Evolutionary conservation across 2,888 invertebrate species (phyloP).

Genomic region (Scaptomyza cyrtandrae): DNA sequence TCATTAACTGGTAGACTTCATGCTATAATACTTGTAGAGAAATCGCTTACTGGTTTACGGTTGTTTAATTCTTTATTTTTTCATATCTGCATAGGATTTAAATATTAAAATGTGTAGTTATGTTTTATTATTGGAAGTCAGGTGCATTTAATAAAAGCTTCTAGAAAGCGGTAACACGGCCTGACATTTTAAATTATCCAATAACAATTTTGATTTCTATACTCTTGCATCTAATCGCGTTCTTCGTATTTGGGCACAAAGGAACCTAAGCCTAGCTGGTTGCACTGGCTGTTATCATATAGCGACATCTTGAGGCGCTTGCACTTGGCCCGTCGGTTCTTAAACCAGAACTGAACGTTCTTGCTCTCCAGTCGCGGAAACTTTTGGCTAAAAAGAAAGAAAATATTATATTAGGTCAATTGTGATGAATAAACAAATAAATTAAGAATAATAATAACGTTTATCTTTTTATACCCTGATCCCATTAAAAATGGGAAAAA

Average conservation of each 20-base stretch:
- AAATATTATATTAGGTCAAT: slow-evolving; percentile 3
- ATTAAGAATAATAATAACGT: too few species aligned
- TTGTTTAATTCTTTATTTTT: slow-evolving; percentile 17
- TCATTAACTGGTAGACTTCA: slow-evolving; percentile 42
- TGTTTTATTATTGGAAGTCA: background rate
- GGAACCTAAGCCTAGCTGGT: slow-evolving; percentile 81
- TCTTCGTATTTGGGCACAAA: slow-evolving; percentile 84
- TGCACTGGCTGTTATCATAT: slow-evolving; percentile 87
- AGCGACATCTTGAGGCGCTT: slow-evolving; percentile 97
- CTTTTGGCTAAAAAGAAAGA: slow-evolving; percentile 90
- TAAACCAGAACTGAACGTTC: slow-evolving; percentile 99
- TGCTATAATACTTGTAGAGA: slow-evolving; percentile 59
- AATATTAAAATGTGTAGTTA: slow-evolving; percentile 10
- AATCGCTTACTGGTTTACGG: slow-evolving; percentile 39
- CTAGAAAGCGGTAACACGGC: slow-evolving; percentile 1
- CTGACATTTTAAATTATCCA: slow-evolving; percentile 4
- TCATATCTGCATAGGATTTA: slow-evolving; percentile 48
- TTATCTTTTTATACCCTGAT: too few species aligned
- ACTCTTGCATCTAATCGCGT: slow-evolving; percentile 74
- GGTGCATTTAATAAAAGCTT: slow-evolving; percentile 39
- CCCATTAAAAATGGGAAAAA: too few species aligned
- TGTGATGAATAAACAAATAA: background rate
- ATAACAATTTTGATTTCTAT: slow-evolving; percentile 12
- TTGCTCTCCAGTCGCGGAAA: slow-evolving; percentile 99
- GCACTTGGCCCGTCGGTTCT: slow-evolving; percentile 98